A percentile compares a stretch with the other conserved stretches of the same genome.
These are phyloP conservation scores for Laspeyria flexula DNA, from an alignment of 2,888 invertebrate genomes.

Conservation along the genomic window DNA sequence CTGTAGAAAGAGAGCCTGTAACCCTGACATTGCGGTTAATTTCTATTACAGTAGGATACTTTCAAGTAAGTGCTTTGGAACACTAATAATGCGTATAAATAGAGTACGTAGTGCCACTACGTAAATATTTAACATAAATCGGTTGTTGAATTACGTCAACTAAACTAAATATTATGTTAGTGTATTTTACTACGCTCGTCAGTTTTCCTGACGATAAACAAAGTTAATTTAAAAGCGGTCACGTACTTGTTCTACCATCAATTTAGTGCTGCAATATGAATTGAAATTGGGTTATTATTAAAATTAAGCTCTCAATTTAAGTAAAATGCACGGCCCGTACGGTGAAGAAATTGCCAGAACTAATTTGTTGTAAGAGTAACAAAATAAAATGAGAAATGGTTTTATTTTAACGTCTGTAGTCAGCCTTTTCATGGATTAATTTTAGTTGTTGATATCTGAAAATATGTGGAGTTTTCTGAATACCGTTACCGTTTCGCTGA, in stretches of 20 bases:
- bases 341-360: background rate
- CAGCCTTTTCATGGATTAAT: background rate
- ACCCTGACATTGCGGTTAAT: too few relatives aligned
- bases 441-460: background rate
- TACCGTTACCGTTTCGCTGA: too few relatives aligned
- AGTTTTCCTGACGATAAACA: conserved; percentile 20
- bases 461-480: too few relatives aligned
- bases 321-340: conserved; percentile 6
- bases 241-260: conserved; percentile 28
- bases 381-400: background rate
- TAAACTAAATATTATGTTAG: background rate
- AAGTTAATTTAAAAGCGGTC: conserved; percentile 39
- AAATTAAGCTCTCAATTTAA: conserved; percentile 39
- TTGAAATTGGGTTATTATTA: conserved; percentile 51
- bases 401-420: background rate
- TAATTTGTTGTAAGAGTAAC: background rate
- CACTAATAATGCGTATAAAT: too few relatives aligned
- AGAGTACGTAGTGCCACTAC: too few relatives aligned
- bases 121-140: background rate
- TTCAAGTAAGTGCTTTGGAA: too few relatives aligned
- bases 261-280: conserved; percentile 42
- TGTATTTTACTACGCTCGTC: background rate
- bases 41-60: too few relatives aligned
- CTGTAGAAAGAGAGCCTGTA: too few relatives aligned
- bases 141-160: background rate